phyloP scores from a whole-genome alignment of 2,888 invertebrate species.

The Philereme vetulata region DNA sequence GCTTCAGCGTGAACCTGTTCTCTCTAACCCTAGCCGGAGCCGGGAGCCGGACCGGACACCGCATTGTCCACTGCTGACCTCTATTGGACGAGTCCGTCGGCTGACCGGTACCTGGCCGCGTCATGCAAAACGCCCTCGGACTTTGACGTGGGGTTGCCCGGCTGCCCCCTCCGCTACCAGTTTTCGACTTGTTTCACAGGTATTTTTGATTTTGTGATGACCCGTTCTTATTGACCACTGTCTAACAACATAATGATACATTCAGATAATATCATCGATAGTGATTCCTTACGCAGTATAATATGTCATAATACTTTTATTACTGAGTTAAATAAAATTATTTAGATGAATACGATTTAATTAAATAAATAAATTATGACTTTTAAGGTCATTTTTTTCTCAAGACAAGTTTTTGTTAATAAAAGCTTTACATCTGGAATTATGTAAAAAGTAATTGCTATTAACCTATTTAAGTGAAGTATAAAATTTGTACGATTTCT shows the following conservation, averaged over 20 bases:
- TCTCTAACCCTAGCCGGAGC: conserved; percentile 52
- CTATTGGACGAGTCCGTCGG: conserved; percentile 60
- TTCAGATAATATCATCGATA: conserved; percentile 43
- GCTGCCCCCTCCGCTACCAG: conserved; percentile 68
- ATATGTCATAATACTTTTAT: conserved; percentile 16
- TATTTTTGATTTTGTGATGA: conserved; percentile 60
- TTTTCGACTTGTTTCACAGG: conserved; percentile 72
- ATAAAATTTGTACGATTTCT: no score
- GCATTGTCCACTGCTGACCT: conserved; percentile 76
- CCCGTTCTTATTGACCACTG: conserved; percentile 50
- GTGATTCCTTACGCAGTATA: conserved; percentile 27
- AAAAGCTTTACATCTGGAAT: no score
- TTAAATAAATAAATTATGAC: no score
- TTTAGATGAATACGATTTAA: background rate
- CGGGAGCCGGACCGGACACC: conserved; percentile 62
- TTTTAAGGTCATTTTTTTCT: no score
- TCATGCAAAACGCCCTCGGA: conserved; percentile 75
- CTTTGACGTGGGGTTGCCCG: conserved; percentile 71
- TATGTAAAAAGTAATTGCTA: no score
- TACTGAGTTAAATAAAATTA: conserved; percentile 24
- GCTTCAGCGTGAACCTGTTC: conserved; percentile 54
- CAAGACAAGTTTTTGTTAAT: no score
- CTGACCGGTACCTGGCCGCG: conserved; percentile 71
- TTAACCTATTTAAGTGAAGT: no score
- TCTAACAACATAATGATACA: conserved; percentile 51